phyloP scores from a whole-genome alignment of 2,113 vertebrate species.

The Lathamus discolor region DNA sequence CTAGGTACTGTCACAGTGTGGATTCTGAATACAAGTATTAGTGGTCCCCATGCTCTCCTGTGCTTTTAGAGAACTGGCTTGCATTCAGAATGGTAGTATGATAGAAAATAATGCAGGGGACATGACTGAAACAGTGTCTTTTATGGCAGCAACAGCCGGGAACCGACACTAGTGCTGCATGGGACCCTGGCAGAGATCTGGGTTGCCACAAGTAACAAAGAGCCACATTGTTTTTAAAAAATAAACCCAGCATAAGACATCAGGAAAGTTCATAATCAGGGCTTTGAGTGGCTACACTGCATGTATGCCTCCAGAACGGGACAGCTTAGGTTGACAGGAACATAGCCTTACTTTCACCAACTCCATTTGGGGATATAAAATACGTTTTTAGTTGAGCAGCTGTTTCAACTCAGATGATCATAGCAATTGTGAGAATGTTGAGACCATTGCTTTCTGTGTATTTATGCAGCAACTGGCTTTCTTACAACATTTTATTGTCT shows the following conservation, averaged over 20 bases:
- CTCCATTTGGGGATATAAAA: background rate
- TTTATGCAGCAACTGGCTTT: background rate
- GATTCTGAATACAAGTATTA: background rate
- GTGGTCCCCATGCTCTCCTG: background rate
- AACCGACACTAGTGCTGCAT: background rate
- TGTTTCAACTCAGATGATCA: background rate
- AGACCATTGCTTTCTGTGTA: background rate
- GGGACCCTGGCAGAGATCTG: background rate
- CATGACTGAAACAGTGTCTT: background rate
- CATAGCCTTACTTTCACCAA: background rate
- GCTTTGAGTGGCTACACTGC: background rate
- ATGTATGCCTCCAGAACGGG: background rate
- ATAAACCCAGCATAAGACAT: background rate
- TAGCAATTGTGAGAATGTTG: background rate
- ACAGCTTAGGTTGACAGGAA: background rate
- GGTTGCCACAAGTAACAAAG: background rate
- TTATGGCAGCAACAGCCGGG: background rate
- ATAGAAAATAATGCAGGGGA: background rate
- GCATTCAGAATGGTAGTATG: background rate
- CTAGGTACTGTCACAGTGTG: background rate
- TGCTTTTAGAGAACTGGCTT: background rate
- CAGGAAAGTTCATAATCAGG: background rate
- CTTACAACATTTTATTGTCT: background rate
- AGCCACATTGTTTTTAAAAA: background rate
- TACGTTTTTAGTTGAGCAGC: background rate